Percentiles rank a stretch among this genome's conserved stretches.
phyloP scores from a whole-genome alignment of 2,797 vertebrate genomes.

The Calcarius lapponicus region DNA sequence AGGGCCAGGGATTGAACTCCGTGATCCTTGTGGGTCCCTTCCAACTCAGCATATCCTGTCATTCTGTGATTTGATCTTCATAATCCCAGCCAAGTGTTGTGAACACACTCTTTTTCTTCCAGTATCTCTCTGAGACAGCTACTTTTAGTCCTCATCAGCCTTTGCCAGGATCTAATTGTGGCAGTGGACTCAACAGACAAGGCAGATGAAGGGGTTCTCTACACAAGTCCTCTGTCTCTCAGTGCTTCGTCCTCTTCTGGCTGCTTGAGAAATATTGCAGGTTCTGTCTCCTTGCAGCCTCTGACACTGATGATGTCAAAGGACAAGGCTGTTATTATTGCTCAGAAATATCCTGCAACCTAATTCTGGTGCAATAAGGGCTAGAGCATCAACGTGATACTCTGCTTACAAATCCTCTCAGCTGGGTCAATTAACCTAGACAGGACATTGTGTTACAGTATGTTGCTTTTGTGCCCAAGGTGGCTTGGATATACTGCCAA shows the following conservation, averaged over 20 bases:
- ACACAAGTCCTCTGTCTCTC: neutral
- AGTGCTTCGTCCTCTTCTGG: neutral
- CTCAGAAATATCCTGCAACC: neutral
- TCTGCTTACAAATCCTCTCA: neutral
- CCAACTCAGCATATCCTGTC: neutral
- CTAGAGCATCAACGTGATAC: rapidly evolving
- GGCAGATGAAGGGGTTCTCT: neutral
- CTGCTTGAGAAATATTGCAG: neutral
- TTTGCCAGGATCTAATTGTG: neutral
- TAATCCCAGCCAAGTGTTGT: neutral
- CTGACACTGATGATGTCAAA: neutral
- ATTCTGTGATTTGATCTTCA: neutral
- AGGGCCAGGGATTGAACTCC: rapidly evolving
- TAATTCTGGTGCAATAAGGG: neutral
- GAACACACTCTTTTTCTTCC: neutral
- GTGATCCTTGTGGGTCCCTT: neutral
- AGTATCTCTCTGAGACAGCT: neutral
- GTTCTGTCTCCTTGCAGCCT: neutral
- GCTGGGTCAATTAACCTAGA: rapidly evolving
- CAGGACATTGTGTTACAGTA: neutral
- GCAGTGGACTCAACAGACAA: neutral
- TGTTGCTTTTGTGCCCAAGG: neutral
- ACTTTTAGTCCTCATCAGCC: neutral
- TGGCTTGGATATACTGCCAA: neutral
- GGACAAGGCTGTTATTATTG: neutral